Percentiles rank a stretch among this genome's conserved stretches.
phyloP scores from a whole-genome alignment of 2,113 vertebrate species.

The Notothenia rossii region DNA sequence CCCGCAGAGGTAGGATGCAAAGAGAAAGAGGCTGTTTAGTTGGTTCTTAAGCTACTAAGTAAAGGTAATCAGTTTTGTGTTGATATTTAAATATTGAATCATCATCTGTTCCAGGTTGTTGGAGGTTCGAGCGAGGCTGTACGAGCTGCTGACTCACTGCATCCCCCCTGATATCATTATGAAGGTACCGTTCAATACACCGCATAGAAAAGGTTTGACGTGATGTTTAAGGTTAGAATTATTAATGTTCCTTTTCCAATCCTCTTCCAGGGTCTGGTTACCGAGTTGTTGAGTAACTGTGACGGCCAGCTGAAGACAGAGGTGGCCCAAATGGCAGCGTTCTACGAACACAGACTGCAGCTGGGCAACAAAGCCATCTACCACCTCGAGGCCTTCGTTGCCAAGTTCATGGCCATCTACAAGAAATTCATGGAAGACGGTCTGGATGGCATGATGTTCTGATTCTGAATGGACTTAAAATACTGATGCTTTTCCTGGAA shows the following conservation, averaged over 20 bases:
- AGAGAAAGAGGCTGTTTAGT: not conserved
- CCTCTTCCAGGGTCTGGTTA: slow-evolving; percentile 88
- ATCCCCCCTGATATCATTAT: slow-evolving; percentile 97
- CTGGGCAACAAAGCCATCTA: slow-evolving; percentile 96
- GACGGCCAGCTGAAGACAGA: slow-evolving; percentile 97
- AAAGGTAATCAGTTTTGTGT: not conserved
- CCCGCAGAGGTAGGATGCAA: slow-evolving; percentile 89
- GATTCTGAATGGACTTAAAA: slow-evolving; percentile 25
- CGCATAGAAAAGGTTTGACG: not conserved
- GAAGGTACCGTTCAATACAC: slow-evolving; percentile 86
- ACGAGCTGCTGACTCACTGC: slow-evolving; percentile 97
- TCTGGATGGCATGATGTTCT: slow-evolving; percentile 95
- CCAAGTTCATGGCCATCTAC: slow-evolving; percentile 98
- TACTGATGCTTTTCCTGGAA: not conserved
- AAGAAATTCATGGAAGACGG: slow-evolving; percentile 99
- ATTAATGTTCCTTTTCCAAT: not conserved
- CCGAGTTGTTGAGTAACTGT: slow-evolving; percentile 93
- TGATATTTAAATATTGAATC: not conserved
- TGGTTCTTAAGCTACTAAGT: not conserved
- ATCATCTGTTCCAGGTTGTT: slow-evolving; percentile 85
- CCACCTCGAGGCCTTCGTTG: slow-evolving; percentile 97
- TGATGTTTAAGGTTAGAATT: not conserved
- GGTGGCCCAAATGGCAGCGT: slow-evolving; percentile 94
- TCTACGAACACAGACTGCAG: slow-evolving; percentile 95
- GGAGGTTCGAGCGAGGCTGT: slow-evolving; percentile 94